phyloP scores from a whole-genome alignment of 2,888 invertebrate genomes.

The Nysson spinosus region DNA sequence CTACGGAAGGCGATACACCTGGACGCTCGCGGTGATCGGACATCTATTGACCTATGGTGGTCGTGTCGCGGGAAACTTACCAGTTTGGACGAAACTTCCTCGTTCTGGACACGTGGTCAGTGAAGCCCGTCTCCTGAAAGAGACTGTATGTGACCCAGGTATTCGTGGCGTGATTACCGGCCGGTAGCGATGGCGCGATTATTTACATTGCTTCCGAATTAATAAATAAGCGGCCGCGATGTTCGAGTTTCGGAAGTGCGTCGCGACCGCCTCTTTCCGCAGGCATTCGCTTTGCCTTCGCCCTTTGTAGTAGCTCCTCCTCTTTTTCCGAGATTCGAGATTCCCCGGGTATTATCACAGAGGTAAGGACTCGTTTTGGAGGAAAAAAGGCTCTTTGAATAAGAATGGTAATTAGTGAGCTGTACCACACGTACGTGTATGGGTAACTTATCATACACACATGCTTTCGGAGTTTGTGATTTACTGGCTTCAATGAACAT shows the following conservation, averaged over 20 bases:
- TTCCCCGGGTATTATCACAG: slow-evolving; percentile 7
- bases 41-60: slow-evolving; percentile 50
- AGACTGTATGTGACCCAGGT: slow-evolving; percentile 19
- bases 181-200: slow-evolving; percentile 54
- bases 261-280: slow-evolving; percentile 53
- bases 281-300: slow-evolving; percentile 8
- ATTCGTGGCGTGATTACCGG: slow-evolving; percentile 62
- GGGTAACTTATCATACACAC: neutral
- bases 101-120: slow-evolving; percentile 67
- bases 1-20: slow-evolving; percentile 77
- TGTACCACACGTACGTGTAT: slow-evolving; percentile 4
- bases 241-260: slow-evolving; percentile 40
- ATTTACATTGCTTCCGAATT: slow-evolving; percentile 73
- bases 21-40: slow-evolving; percentile 64
- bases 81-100: slow-evolving; percentile 63
- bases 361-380: slow-evolving; percentile 20
- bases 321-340: slow-evolving; percentile 18
- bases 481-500: no score
- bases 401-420: slow-evolving; percentile 41
- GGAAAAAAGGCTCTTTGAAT: slow-evolving; percentile 35
- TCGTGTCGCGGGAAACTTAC: slow-evolving; percentile 2
- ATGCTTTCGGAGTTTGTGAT: neutral
- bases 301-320: slow-evolving; percentile 15
- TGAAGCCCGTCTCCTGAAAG: slow-evolving; percentile 75
- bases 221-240: slow-evolving; percentile 57